Evolutionary conservation across 2,888 invertebrate genomes (phyloP), one percentile per base, ranked within the genome.

Genomic region (Cryptocheilus praepositus): DNA sequence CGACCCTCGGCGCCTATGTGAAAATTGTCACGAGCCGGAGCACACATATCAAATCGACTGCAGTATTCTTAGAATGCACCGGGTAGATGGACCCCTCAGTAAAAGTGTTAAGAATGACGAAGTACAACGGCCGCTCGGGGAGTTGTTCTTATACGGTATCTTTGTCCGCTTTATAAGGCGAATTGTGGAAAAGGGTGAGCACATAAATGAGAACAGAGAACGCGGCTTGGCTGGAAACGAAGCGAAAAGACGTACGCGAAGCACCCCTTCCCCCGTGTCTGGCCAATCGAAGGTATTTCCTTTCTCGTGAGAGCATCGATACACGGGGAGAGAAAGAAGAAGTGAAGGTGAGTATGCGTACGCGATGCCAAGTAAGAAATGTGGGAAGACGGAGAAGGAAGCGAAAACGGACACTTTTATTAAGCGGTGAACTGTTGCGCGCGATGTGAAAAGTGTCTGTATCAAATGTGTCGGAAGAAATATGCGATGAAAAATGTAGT

Each of bases 61-160:
- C n/a, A n/a, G n/a, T n/a, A n/a, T n/a, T n/a, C n/a, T n/a, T n/a
- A n/a, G n/a, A n/a, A n/a, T n/a, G n/a, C n/a, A n/a, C n/a, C n/a
- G n/a, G n/a, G n/a, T n/a, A n/a, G n/a, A n/a, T n/a, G n/a, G n/a
- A n/a, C n/a, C n/a, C n/a, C n/a, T n/a, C n/a, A n/a, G n/a, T n/a
- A n/a, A n/a, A n/a, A n/a, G n/a, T n/a, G n/a, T n/a, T n/a, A 25
- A 25, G 25, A 25, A 25, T 25, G 5, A 5, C 5, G 25, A 25
- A 2, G 36, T 36, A 2, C 36, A 11, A 11, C 7, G 36, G 36
- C 11, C 11, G 11, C 11, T 4, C 74, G 71, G 77, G 71, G 81
- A 81, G 81, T 80, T 79, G 82, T 82, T 84, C 82, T 83, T 80
- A 80, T 82, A 80, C 73, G 70, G 71, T 74, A 67, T 78, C 80